Conservation (phyloP, 53 echinoderm and acorn worm species). For the Temnopleurus reevesii region DNA sequence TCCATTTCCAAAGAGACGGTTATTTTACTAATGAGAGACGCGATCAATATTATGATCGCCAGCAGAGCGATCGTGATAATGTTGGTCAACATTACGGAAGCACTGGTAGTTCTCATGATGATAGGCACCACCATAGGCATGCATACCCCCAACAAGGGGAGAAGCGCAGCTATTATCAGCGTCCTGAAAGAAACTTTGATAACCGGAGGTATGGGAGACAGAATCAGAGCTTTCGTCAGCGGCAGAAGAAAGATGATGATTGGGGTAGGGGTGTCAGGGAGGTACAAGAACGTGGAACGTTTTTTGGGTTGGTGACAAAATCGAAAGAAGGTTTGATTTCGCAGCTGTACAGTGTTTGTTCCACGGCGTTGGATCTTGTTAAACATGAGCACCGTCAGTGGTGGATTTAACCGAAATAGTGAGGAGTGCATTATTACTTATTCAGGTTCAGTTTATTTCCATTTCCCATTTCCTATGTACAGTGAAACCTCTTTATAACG, state of each 20-base stretch:
- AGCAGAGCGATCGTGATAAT: not conserved
- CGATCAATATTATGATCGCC: not conserved
- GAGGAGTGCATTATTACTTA: not conserved
- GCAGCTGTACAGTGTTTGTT: conserved; percentile 37
- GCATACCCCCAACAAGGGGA: not conserved
- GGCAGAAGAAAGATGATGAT: conserved; percentile 53
- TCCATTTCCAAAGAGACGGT: no score
- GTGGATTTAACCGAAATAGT: conserved; percentile 30
- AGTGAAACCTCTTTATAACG: not conserved
- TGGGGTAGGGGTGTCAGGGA: conserved; percentile 64
- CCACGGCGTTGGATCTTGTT: not conserved
- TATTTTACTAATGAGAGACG: no score
- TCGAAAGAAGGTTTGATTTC: conserved; percentile 40
- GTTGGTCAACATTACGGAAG: not conserved
- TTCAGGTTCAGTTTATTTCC: not conserved
- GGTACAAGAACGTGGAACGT: conserved; percentile 72
- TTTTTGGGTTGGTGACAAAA: conserved; percentile 42
- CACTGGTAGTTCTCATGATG: not conserved
- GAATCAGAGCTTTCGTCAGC: not conserved
- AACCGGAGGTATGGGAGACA: conserved; percentile 13
- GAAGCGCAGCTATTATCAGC: not conserved
- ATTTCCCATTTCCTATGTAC: not conserved
- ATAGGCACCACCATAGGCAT: not conserved
- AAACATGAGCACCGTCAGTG: not conserved
- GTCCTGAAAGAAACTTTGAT: not conserved